These are phyloP conservation scores for Cheirogaleus medius DNA, from an alignment of 2,113 vertebrate genomes.

Conservation along the genomic window DNA sequence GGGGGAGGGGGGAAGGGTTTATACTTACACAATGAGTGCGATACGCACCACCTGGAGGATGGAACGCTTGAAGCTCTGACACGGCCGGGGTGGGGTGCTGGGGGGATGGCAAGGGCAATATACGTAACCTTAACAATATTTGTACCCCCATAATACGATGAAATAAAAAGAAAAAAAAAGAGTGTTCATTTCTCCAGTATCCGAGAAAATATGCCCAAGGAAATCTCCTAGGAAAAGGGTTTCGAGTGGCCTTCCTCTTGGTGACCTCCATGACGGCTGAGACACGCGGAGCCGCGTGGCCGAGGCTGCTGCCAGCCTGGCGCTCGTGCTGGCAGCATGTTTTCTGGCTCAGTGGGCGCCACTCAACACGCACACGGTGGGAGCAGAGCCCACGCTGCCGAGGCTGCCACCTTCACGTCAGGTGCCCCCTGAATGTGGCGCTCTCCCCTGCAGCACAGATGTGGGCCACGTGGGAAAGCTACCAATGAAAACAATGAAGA, in stretches of 20 bases:
- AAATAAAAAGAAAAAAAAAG: too few relatives aligned
- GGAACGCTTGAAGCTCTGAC: too few relatives aligned
- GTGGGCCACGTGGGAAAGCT: neutral
- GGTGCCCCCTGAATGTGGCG: neutral
- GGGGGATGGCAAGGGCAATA: too few relatives aligned
- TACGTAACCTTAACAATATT: too few relatives aligned
- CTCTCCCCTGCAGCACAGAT: neutral
- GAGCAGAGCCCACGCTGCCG: neutral
- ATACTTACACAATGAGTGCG: too few relatives aligned
- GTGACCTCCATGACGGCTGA: neutral
- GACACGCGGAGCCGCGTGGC: neutral
- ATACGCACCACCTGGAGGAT: too few relatives aligned
- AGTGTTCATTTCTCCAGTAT: neutral
- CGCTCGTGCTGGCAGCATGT: neutral
- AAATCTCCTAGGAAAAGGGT: neutral
- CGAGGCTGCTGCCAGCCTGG: neutral
- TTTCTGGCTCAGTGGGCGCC: neutral
- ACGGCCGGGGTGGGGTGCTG: too few relatives aligned
- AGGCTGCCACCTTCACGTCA: neutral
- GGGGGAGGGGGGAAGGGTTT: too few relatives aligned
- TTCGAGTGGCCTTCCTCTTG: neutral
- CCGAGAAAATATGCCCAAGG: neutral
- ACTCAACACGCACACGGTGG: too few relatives aligned
- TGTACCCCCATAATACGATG: too few relatives aligned
- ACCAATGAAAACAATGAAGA: neutral